phyloP scores from a whole-genome alignment of 1,140 invertebrate species.

The Mizuhopecten yessoensis region DNA sequence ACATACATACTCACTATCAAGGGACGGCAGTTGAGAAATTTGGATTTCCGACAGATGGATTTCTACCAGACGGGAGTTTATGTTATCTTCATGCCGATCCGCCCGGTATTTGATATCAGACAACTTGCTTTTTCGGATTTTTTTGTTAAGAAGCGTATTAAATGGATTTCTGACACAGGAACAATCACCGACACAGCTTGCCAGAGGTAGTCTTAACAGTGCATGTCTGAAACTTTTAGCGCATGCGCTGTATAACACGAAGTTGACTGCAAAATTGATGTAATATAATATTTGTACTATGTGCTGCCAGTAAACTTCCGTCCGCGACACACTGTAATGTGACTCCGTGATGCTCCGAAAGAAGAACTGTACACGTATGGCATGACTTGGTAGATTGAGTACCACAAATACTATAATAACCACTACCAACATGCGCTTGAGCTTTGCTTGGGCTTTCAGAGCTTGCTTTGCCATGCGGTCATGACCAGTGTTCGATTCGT shows the following conservation, averaged over 20 bases:
- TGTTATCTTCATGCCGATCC: slow-evolving; percentile 14
- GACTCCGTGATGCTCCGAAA: slow-evolving; percentile 67
- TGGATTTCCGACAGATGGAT: slow-evolving; percentile 71
- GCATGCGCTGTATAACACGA: slow-evolving; percentile 90
- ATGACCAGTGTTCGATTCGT: no score
- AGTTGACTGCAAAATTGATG: slow-evolving; percentile 93
- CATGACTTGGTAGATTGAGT: slow-evolving; percentile 88
- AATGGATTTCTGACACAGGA: slow-evolving; percentile 39
- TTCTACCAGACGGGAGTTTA: slow-evolving; percentile 73
- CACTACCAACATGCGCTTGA: slow-evolving; percentile 92
- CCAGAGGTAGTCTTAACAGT: slow-evolving; percentile 63
- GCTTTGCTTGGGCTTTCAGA: slow-evolving; percentile 86
- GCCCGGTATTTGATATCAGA: not conserved
- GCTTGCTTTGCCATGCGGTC: slow-evolving; percentile 55
- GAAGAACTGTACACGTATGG: slow-evolving; percentile 80
- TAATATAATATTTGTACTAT: slow-evolving; percentile 88
- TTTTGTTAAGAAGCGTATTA: not conserved
- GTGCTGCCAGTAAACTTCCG: slow-evolving; percentile 85
- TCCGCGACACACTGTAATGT: slow-evolving; percentile 64
- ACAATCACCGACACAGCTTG: not conserved
- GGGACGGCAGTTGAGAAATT: slow-evolving; percentile 69
- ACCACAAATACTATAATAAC: slow-evolving; percentile 91
- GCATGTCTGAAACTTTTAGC: slow-evolving; percentile 69
- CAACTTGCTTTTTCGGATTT: slow-evolving; percentile 20
- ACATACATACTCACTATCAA: slow-evolving; percentile 66